Evolutionary conservation across 2,888 invertebrate genomes (phyloP).

Genomic region (Acleris cristana): DNA sequence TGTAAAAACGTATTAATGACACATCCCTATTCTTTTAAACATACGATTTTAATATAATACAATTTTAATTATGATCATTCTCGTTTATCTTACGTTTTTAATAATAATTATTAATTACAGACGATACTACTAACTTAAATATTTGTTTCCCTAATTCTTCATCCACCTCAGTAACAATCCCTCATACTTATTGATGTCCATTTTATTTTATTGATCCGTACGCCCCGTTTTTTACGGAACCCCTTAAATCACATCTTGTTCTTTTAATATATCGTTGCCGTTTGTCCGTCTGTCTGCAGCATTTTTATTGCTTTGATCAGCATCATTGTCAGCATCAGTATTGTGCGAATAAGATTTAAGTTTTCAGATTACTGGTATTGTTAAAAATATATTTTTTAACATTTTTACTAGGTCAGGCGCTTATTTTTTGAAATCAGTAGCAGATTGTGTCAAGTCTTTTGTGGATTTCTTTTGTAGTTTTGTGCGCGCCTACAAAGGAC

Average conservation of each 20-base stretch:
- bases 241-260: constrained; percentile 16
- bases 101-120: not conserved
- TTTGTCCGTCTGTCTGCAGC: constrained; percentile 38
- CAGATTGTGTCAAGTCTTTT: constrained; percentile 25
- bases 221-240: constrained; percentile 28
- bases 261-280: constrained; percentile 5
- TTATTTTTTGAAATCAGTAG: constrained; percentile 14
- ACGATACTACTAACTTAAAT: not conserved
- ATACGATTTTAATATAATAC: too few species aligned
- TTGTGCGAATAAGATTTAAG: constrained; percentile 40
- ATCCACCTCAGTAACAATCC: not conserved
- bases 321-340: constrained; percentile 39
- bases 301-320: constrained; percentile 42
- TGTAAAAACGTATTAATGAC: too few species aligned
- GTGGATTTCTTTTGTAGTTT: constrained; percentile 4
- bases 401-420: constrained; percentile 49
- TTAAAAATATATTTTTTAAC: constrained; percentile 39
- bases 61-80: too few species aligned
- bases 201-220: not conserved
- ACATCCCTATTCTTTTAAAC: too few species aligned
- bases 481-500: not conserved
- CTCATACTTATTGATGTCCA: not conserved
- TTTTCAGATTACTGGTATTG: constrained; percentile 44
- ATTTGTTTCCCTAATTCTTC: not conserved
- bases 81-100: too few species aligned